Base-by-base conservation (phyloP, 2,888 invertebrate genomes). In the Tipula confusa region DNA sequence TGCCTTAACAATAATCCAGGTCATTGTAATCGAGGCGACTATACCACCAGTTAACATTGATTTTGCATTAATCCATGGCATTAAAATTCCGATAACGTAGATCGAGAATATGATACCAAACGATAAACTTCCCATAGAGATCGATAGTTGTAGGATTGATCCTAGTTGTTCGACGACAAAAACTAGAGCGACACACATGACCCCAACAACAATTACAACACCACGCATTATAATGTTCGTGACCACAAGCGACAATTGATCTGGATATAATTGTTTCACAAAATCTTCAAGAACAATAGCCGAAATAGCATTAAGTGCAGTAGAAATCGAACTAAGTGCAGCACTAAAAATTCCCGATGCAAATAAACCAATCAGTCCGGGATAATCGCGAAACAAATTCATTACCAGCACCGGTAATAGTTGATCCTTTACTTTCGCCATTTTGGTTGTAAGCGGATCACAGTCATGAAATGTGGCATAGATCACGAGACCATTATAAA, bases 261-360 rank as follows among this genome's bases (percentile, higher is more conserved):
- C 24, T 18, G 64, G 24, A 84, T 93, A 90, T 86, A 93, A 91
- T 0, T 95, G 94, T 85, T 94, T 94, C 86, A 94, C 92, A 87
- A 95, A 92, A 87, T 96, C 95, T 89, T 95, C 95, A 38, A 95
- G 91, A 79, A 95, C 93, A 0, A 95, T 95, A 7, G 95, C 95
- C 1, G 95, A 93, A 93, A 95, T 93, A 0, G 95, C 95, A 87
- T 95, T 96, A 0, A 95, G 89, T 0, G 95, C 95, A 11, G 95
- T 95, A 0, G 95, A 95, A 88, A 95, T 91, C 0, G 95, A 94
- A 88, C 95, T 95, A 43, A 98, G 90, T 0, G 97, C 96, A 9
- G 97, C 97, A 89, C 97, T 96, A 87, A 97, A 97, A 29, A 97
- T 93, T 80, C 97, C 97, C 79, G 97, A 95, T 0, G 97, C 93